Conservation (phyloP, 2,888 invertebrate genomes). For the Cabera pusaria region DNA sequence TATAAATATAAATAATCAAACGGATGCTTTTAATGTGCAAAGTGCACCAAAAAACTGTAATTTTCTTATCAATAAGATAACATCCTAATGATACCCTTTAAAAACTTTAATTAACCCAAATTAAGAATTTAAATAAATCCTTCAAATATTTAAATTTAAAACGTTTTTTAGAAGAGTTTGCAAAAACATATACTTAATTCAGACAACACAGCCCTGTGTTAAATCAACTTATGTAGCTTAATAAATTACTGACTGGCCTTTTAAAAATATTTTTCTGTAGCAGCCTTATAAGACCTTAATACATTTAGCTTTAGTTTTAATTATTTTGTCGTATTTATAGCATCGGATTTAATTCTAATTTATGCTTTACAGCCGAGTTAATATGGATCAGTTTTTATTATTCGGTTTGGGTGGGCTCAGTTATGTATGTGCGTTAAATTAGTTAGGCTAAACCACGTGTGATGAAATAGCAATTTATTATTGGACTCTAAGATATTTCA, state of each 20-base stretch:
- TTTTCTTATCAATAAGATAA: constrained; percentile 27
- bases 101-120: constrained; percentile 15
- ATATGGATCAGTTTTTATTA: constrained; percentile 56
- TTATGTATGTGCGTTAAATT: not conserved
- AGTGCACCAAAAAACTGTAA: constrained; percentile 13
- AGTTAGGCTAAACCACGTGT: too few relatives aligned
- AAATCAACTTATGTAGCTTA: constrained; percentile 56
- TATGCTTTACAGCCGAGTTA: constrained; percentile 52
- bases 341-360: constrained; percentile 67
- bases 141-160: constrained; percentile 23
- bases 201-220: constrained; percentile 45
- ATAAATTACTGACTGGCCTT: constrained; percentile 66
- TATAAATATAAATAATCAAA: too few relatives aligned
- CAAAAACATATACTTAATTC: constrained; percentile 45
- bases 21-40: too few relatives aligned
- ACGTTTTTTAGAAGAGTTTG: constrained; percentile 27
- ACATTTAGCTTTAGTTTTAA: constrained; percentile 64
- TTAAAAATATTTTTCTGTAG: constrained; percentile 50
- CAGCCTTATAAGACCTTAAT: constrained; percentile 8
- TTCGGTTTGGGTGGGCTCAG: constrained; percentile 62
- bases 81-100: constrained; percentile 6
- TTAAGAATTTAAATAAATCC: constrained; percentile 27
- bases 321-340: constrained; percentile 57
- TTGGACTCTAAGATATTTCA: too few relatives aligned
- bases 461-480: not conserved